Base-by-base conservation (phyloP, 2,888 invertebrate species). In the Catonia carolina region DNA sequence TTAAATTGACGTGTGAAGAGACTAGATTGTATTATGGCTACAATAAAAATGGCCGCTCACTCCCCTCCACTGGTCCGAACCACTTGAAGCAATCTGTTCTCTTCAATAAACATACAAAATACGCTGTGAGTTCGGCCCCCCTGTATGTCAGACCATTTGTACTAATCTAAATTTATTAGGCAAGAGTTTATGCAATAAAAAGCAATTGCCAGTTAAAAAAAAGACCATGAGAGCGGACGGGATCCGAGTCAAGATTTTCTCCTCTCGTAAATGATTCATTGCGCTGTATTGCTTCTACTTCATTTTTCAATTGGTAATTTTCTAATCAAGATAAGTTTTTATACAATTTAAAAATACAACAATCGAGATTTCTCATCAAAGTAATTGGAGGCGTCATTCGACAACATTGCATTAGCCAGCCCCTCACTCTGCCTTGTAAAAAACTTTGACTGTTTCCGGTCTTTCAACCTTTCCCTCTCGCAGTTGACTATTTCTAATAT, bases 141-240 rank as follows among this genome's bases (percentile, higher is more conserved):
- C 41, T 41, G n/a, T 52, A 52, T 52, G 52, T 22, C 39, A 39
- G 61, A 62, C 64, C 64, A 64, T 64, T 64, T 64, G 64, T 63
- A 64, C 61, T 64, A 64, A 64, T 64, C 61, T 64, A 63, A 63
- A 63, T 63, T 64, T 64, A 64, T 64, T 64, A 63, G 59, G 23
- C 42, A 52, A 54, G 59, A 58, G 62, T 60, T 63, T 63, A 63
- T 63, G 63, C 63, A 63, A 63, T 63, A 62, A 63, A 63, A 60
- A 54, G 59, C 63, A 63, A 63, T 63, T 63, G 62, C 54, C 52
- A 56, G 62, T 51, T 39, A 36, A 56, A 52, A 56, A 47, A 53
- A 35, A 37, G 31, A 47, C 47, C 36, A 53, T 53, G 33, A 23
- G 48, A 53, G 53, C 39, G 49, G 48, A 41, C 23, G 47, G 49